Conservation (phyloP, 2,888 invertebrate genomes). For the Aricia artaxerxes region DNA sequence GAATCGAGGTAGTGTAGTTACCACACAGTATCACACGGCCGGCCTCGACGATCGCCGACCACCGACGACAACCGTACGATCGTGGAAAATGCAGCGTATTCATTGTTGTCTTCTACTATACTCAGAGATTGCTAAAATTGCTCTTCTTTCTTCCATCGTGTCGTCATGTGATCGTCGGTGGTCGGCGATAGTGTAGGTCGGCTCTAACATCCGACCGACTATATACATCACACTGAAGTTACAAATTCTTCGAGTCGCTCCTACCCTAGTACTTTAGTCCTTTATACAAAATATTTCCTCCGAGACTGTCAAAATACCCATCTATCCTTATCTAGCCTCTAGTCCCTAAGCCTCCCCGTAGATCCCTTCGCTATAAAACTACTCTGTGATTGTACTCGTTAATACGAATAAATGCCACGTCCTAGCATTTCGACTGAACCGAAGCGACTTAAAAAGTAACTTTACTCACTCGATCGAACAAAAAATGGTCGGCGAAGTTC, state of each 20-base stretch:
- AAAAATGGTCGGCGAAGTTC: neutral
- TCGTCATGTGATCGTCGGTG: neutral
- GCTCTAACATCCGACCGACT: constrained; percentile 38
- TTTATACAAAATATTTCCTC: constrained; percentile 78
- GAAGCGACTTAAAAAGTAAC: constrained; percentile 11
- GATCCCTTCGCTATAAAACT: constrained; percentile 59
- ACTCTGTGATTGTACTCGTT: constrained; percentile 49
- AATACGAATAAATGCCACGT: constrained; percentile 64
- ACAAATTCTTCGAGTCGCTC: constrained; percentile 70
- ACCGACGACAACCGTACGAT: neutral
- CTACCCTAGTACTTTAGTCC: constrained; percentile 66
- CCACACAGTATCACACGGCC: constrained; percentile 73
- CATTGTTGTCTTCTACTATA: too few relatives aligned
- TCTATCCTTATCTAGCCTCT: constrained; percentile 64
- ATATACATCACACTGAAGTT: constrained; percentile 77
- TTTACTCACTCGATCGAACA: neutral
- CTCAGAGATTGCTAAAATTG: too few relatives aligned
- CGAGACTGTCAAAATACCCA: constrained; percentile 63
- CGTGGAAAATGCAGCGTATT: neutral
- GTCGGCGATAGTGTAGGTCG: neutral
- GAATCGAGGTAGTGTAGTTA: constrained; percentile 77
- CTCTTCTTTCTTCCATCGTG: neutral
- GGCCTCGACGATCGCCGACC: neutral
- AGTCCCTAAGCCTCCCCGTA: constrained; percentile 62
- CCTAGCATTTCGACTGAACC: constrained; percentile 54